These are phyloP conservation scores for Chaetodon trifascialis DNA, from an alignment of 2,113 vertebrate species.

Conservation along the genomic window DNA sequence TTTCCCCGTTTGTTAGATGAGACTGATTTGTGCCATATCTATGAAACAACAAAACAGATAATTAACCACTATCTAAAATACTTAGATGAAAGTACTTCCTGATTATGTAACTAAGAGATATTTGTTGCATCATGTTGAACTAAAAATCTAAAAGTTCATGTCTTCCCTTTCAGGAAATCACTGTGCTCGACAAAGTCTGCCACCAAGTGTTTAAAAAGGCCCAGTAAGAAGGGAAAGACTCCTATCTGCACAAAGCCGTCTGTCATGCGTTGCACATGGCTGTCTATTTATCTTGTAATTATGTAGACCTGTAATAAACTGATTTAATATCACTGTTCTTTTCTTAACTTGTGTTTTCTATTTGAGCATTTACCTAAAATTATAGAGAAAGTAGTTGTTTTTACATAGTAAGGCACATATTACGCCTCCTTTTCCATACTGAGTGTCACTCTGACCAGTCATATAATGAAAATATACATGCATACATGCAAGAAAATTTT, in stretches of 20 bases:
- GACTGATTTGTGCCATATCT: background rate
- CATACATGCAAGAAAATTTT: background rate
- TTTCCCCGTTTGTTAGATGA: background rate
- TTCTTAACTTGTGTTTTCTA: background rate
- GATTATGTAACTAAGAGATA: conserved; percentile 20
- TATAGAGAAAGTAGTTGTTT: background rate
- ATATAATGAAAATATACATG: too few species aligned
- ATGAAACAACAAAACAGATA: conserved; percentile 27
- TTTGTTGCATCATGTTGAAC: conserved; percentile 39
- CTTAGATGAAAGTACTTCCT: background rate
- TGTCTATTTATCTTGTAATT: conserved; percentile 55
- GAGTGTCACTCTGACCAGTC: too few species aligned
- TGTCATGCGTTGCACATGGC: conserved; percentile 5
- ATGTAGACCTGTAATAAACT: conserved; percentile 64
- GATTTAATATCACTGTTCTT: conserved; percentile 1
- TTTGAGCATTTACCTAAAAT: background rate
- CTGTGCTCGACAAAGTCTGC: conserved; percentile 90
- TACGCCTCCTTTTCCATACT: too few species aligned
- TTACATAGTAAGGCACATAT: background rate
- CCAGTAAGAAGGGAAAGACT: conserved; percentile 54
- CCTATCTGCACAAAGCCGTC: background rate
- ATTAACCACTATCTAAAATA: background rate
- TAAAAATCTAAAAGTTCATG: conserved; percentile 64
- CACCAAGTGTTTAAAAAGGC: conserved; percentile 92
- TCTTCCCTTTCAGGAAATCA: conserved; percentile 88